These are phyloP conservation scores for Cryptoprocta ferox DNA, from an alignment of 2,797 vertebrate species.

Conservation along the genomic window DNA sequence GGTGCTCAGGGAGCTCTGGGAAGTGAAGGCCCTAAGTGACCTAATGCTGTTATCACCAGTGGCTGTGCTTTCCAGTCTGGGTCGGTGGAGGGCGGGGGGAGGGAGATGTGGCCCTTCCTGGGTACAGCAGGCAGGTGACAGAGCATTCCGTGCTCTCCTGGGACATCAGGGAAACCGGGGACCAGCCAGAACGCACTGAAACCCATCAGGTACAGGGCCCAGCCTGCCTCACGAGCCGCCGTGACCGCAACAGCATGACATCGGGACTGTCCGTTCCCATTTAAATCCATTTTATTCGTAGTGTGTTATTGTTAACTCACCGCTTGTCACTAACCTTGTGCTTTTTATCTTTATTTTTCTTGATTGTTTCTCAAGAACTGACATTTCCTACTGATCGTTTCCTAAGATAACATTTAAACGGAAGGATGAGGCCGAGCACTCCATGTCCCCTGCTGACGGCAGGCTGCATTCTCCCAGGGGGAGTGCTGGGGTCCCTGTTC, in stretches of 20 bases:
- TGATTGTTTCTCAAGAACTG: not conserved
- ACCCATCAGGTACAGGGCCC: not conserved
- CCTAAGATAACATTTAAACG: not conserved
- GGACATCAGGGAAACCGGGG: not conserved
- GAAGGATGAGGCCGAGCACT: not conserved
- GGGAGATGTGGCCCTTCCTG: too few species aligned
- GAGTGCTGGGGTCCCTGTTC: not conserved
- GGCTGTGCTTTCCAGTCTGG: not conserved
- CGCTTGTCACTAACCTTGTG: not conserved
- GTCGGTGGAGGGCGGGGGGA: rapidly evolving
- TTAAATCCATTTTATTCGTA: not conserved
- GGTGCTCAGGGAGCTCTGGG: not conserved
- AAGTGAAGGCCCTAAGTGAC: not conserved
- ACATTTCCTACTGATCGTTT: not conserved
- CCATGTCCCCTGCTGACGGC: not conserved
- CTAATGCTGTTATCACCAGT: not conserved
- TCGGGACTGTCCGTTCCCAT: rapidly evolving
- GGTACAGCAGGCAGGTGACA: not conserved
- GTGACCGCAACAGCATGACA: rapidly evolving
- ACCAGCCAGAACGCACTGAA: not conserved
- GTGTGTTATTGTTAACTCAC: not conserved
- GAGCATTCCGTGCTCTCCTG: not conserved
- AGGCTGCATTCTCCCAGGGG: rapidly evolving
- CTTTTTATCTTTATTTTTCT: not conserved
- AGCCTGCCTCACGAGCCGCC: not conserved